phyloP scores from a whole-genome alignment of 2,797 vertebrate species.

The Taenioides sp. region DNA sequence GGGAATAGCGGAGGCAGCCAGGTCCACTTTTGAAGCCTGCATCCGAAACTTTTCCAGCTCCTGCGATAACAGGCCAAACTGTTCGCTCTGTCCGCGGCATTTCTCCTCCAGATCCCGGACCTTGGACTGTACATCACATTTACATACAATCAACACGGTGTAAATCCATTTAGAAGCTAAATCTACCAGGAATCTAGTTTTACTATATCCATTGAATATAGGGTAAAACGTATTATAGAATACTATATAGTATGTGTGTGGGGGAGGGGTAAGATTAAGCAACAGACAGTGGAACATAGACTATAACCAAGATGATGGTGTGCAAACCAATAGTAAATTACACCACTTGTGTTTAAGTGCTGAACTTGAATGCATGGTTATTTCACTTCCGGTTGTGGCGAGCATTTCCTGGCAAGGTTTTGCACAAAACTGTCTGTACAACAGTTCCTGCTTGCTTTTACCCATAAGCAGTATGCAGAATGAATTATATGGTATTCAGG shows the following conservation, averaged over 20 bases:
- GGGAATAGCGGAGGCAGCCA: constrained; percentile 79
- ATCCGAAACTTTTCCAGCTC: constrained; percentile 92
- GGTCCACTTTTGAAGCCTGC: constrained; percentile 88
- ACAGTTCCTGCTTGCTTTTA: constrained; percentile 74
- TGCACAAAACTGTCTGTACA: constrained; percentile 62
- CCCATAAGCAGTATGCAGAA: constrained; percentile 38
- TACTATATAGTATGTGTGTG: background rate
- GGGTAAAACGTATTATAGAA: background rate
- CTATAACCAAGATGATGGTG: constrained; percentile 13
- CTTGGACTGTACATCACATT: constrained; percentile 79
- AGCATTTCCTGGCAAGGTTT: constrained; percentile 71
- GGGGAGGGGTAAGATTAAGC: constrained; percentile 17
- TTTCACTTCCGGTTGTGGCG: constrained; percentile 76
- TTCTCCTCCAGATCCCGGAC: constrained; percentile 94
- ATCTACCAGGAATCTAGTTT: background rate
- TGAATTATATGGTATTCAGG: background rate
- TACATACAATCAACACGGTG: background rate
- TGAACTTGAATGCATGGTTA: constrained; percentile 61
- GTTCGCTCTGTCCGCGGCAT: constrained; percentile 92
- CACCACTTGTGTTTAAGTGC: constrained; percentile 25
- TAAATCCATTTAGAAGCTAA: background rate
- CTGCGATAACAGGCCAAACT: constrained; percentile 90
- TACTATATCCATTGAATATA: background rate
- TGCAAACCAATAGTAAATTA: constrained; percentile 24
- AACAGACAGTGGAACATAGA: constrained; percentile 19